These are phyloP conservation scores for Pandemis cinnamomeana DNA, from an alignment of 2,888 invertebrate species.

Conservation along the genomic window DNA sequence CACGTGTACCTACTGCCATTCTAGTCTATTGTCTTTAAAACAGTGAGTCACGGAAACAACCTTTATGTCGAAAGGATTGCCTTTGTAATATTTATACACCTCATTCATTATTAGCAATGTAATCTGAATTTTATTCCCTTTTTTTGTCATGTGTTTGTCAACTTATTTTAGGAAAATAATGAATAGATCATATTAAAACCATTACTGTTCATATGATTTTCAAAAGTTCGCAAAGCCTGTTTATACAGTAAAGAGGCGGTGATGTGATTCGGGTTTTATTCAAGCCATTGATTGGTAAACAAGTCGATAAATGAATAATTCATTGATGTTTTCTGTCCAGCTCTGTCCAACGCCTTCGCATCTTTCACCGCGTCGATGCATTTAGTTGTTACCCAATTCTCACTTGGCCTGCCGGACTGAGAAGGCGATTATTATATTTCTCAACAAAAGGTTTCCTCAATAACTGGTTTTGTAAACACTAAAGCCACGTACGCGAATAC, in stretches of 20 bases:
- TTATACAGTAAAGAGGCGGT: slow-evolving; percentile 1
- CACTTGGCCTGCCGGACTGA: slow-evolving; percentile 46
- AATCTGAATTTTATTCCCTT: not conserved
- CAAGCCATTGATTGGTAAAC: slow-evolving; percentile 41
- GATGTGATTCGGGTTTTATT: slow-evolving; percentile 31
- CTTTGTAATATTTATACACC: not conserved
- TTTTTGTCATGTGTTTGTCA: not conserved
- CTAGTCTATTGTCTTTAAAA: slow-evolving; percentile 58
- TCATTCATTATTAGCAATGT: not conserved
- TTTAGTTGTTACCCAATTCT: slow-evolving; percentile 51
- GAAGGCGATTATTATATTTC: slow-evolving; percentile 49
- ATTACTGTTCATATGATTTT: slow-evolving; percentile 10
- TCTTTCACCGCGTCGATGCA: slow-evolving; percentile 48
- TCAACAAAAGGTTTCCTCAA: slow-evolving; percentile 55
- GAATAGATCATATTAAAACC: not conserved
- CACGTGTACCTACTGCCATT: slow-evolving; percentile 29
- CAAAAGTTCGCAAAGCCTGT: not conserved
- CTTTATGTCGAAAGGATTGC: slow-evolving; percentile 32
- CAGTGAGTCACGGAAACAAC: slow-evolving; percentile 59
- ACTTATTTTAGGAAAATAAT: not conserved
- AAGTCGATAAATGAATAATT: slow-evolving; percentile 43
- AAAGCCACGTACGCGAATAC: slow-evolving; percentile 48
- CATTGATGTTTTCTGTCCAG: slow-evolving; percentile 39
- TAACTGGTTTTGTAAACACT: slow-evolving; percentile 59
- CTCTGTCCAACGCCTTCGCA: slow-evolving; percentile 20